These are phyloP conservation scores for Brachionus manjavacas DNA, from an alignment of 1,140 invertebrate species.

Conservation along the genomic window DNA sequence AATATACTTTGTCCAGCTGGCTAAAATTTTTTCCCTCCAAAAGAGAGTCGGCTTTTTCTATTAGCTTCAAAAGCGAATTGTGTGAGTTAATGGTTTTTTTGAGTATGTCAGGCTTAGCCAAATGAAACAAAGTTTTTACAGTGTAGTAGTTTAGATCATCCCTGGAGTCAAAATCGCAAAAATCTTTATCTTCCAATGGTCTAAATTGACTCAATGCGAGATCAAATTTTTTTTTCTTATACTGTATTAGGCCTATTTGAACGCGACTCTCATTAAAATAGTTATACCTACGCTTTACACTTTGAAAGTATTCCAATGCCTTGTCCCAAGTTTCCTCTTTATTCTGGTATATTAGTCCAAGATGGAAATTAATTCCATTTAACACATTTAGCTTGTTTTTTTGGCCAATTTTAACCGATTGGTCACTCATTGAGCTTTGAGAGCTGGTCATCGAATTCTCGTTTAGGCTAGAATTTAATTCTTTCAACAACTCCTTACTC, in stretches of 20 bases:
- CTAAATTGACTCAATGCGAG: background rate
- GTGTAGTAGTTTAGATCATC: background rate
- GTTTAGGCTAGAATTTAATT: background rate
- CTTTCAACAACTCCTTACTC: background rate
- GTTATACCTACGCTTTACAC: background rate
- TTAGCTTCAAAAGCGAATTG: background rate
- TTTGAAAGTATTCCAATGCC: background rate
- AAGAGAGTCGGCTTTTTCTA: background rate
- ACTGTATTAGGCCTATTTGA: background rate
- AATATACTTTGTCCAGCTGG: background rate
- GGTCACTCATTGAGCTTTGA: background rate
- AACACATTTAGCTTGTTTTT: background rate
- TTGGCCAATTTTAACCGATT: background rate
- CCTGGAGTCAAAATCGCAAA: background rate
- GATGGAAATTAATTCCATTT: background rate
- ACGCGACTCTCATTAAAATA: constrained; percentile 10
- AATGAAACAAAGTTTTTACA: background rate
- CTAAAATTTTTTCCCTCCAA: background rate
- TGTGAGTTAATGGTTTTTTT: background rate
- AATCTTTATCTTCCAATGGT: background rate
- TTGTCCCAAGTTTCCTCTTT: background rate
- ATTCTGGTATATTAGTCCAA: background rate
- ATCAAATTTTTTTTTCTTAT: background rate
- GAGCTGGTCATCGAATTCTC: background rate
- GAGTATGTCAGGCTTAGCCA: background rate